Base-by-base conservation (phyloP, 2,888 invertebrate species). In the Orchestes rusci region DNA sequence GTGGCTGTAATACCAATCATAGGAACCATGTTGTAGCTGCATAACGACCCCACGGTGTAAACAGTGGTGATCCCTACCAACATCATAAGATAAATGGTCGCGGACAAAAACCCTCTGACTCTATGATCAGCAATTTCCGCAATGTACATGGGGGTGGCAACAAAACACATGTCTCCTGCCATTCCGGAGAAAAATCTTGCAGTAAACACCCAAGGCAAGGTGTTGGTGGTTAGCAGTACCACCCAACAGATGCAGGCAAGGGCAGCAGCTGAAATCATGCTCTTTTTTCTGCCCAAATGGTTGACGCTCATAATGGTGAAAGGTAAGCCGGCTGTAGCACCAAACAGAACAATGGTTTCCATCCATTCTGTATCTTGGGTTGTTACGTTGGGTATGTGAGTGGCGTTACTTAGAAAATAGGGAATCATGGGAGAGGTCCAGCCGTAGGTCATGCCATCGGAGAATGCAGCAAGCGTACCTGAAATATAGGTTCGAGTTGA, bases 401-500 rank as follows among this genome's bases (percentile, higher is more conserved):
- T 56, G 32, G 59, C 53, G 2, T 54, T 52, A n/a, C 54, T 49
- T 43, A 59, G 45, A 16, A 68, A 56, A 13, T 65, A 55, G 3
- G 67, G n/a, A n/a, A n/a, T n/a, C n/a, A n/a, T n/a, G n/a, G n/a
- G n/a, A n/a, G n/a, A n/a, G n/a, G n/a, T n/a, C 68, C 68, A 68
- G 10, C 65, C 66, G 19, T 67, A 64, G 39, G 62, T 61, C 62
- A 68, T 66, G 16, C 68, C 68, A 58, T 68, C 68, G 3, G 66
- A 64, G 27, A 67, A 59, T 3, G 66, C 66, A 34, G 63, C 60
- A 12, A 67, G 43, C n/a, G 65, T 66, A 43, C 62, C 67, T 67
- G n/a, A n/a, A n/a, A n/a, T n/a, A n/a, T n/a, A n/a, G n/a, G n/a
- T n/a, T n/a, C n/a, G n/a, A n/a, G n/a, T n/a, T n/a, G n/a, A n/a